These are phyloP conservation scores for Upupa epops DNA, from an alignment of 2,113 vertebrate species.

Conservation along the genomic window DNA sequence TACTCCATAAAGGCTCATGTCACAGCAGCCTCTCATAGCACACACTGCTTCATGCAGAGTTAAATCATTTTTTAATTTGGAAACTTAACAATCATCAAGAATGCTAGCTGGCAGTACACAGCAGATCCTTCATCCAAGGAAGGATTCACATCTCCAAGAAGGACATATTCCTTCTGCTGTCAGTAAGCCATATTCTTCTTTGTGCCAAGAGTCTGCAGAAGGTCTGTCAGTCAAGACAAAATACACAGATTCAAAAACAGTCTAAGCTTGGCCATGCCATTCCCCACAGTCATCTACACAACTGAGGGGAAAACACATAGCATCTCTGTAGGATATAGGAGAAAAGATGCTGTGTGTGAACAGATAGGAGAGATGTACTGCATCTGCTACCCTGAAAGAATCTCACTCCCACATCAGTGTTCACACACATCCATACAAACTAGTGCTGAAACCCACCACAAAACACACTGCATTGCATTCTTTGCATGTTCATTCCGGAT, in stretches of 20 bases:
- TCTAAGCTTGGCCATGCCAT: neutral
- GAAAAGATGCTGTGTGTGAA: neutral
- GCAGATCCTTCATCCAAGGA: constrained; percentile 34
- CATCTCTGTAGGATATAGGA: neutral
- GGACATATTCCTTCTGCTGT: constrained; percentile 41
- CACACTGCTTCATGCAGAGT: neutral
- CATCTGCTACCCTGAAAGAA: neutral
- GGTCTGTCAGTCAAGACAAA: constrained; percentile 46
- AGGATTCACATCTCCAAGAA: constrained; percentile 26
- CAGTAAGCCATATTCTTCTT: constrained; percentile 26
- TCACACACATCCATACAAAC: neutral
- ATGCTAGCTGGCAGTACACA: constrained; percentile 42
- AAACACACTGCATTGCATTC: neutral
- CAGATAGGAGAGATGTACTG: neutral
- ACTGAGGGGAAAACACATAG: neutral
- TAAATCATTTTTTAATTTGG: constrained; percentile 33
- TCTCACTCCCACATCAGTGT: neutral
- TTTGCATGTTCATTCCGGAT: neutral
- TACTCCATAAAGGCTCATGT: neutral
- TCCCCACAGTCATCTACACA: neutral
- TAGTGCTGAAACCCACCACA: neutral
- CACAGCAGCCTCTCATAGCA: neutral
- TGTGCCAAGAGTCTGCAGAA: constrained; percentile 12
- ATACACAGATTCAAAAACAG: constrained; percentile 4
- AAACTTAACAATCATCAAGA: constrained; percentile 42